These are phyloP conservation scores for Deroplatys truncata DNA, from an alignment of 2,888 invertebrate genomes.

Conservation along the genomic window DNA sequence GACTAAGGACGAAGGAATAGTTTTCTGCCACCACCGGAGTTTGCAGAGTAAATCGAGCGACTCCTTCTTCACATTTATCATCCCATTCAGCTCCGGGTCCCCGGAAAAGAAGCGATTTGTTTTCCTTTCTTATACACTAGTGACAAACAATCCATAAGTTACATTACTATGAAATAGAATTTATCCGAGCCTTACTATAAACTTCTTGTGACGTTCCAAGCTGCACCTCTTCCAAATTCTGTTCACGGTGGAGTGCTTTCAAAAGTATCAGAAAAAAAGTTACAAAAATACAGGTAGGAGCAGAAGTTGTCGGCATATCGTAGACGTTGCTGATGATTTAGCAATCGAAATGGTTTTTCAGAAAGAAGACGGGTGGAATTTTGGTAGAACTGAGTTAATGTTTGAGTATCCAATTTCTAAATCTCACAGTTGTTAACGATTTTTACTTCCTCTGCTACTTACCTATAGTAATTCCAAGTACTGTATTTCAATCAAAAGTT, in stretches of 20 bases:
- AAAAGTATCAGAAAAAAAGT: no score
- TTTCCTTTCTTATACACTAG: background rate
- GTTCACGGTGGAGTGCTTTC: background rate
- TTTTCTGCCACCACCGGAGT: background rate
- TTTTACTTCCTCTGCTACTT: no score
- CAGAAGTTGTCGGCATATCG: no score
- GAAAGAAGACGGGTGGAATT: no score
- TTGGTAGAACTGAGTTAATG: no score
- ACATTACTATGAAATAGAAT: background rate
- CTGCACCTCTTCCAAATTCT: background rate
- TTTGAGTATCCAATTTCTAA: no score
- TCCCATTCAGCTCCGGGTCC: background rate
- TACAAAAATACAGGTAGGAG: no score
- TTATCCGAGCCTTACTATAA: background rate
- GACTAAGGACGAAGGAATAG: background rate
- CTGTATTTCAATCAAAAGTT: no score
- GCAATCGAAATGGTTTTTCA: no score
- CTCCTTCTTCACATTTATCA: background rate
- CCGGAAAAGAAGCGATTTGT: background rate
- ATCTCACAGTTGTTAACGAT: no score
- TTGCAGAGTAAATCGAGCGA: background rate
- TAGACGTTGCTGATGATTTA: no score
- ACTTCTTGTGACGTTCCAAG: background rate
- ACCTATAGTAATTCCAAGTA: no score
- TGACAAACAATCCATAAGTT: background rate